Percentiles rank a stretch among this genome's conserved stretches.
phyloP scores from a whole-genome alignment of 2,113 vertebrate species.

The Danionella cerebrum region DNA sequence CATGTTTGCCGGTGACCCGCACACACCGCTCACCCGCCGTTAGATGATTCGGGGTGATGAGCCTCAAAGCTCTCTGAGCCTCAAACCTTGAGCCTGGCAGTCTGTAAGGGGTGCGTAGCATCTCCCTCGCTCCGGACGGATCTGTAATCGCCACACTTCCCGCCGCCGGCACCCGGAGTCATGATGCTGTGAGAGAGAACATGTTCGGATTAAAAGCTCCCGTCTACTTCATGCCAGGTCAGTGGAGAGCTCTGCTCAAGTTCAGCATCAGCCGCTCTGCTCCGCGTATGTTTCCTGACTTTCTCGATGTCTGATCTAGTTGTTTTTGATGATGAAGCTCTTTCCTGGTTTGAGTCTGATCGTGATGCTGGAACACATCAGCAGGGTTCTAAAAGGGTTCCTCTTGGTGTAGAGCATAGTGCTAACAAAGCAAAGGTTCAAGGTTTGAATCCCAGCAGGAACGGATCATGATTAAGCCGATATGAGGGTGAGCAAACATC shows the following conservation, averaged over 20 bases:
- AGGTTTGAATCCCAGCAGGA: no score
- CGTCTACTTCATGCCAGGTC: constrained; percentile 98
- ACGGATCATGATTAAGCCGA: no score
- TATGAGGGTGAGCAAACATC: no score
- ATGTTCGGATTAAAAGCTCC: constrained; percentile 99
- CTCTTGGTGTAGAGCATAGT: no score
- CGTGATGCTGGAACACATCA: no score
- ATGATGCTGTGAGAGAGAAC: constrained; percentile 79
- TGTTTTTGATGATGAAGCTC: no score
- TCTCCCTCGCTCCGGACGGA: constrained; percentile 57
- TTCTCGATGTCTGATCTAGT: no score
- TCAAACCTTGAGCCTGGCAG: constrained; percentile 53
- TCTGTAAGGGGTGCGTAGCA: constrained; percentile 61
- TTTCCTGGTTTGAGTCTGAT: no score
- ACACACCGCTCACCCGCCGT: background rate
- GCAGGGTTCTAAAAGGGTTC: no score
- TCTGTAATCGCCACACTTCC: constrained; percentile 40
- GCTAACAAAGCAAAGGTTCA: no score
- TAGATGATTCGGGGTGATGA: background rate
- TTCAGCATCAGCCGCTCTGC: background rate
- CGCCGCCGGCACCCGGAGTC: constrained; percentile 57
- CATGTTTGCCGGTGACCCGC: background rate
- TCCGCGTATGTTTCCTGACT: background rate
- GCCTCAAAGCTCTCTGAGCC: constrained; percentile 60
- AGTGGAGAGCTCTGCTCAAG: constrained; percentile 45